Conservation (phyloP, 2,797 vertebrate species). For the Phoxinus dragarum region DNA sequence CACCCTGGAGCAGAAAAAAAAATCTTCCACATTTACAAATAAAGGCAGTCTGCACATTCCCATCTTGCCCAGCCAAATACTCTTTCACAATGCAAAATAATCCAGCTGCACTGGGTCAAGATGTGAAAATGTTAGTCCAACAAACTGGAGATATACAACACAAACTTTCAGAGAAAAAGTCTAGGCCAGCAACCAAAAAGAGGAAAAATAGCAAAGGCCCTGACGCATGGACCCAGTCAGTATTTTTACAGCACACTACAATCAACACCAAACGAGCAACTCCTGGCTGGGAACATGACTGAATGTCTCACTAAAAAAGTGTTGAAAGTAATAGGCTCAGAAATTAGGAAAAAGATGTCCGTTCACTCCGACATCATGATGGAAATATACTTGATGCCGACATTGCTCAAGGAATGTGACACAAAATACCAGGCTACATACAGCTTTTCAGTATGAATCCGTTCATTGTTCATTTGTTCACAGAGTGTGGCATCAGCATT, state of each 20-base stretch:
- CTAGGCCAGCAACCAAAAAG: constrained; percentile 37
- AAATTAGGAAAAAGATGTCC: not conserved
- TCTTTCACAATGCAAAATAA: not conserved
- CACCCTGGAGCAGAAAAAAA: not conserved
- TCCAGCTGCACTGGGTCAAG: not conserved
- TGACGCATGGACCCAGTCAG: constrained; percentile 36
- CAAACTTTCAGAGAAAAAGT: not conserved
- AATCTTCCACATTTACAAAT: not conserved
- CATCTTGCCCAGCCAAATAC: not conserved
- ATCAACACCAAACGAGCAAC: constrained; percentile 21
- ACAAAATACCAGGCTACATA: constrained; percentile 8
- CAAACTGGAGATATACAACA: not conserved
- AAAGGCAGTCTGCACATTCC: not conserved
- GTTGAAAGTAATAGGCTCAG: constrained; percentile 36
- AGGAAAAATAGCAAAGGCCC: constrained; percentile 27
- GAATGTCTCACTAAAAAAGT: constrained; percentile 34
- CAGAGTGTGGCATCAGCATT: constrained; percentile 28
- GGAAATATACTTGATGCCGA: constrained; percentile 39
- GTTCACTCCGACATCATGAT: constrained; percentile 32
- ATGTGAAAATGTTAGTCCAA: constrained; percentile 44
- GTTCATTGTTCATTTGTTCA: constrained; percentile 48
- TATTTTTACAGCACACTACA: not conserved
- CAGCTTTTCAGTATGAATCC: constrained; percentile 45
- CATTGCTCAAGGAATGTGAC: constrained; percentile 32
- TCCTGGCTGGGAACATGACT: constrained; percentile 41